Base-by-base conservation (phyloP, 1,140 invertebrate genomes). In the Anthonomus grandis region DNA sequence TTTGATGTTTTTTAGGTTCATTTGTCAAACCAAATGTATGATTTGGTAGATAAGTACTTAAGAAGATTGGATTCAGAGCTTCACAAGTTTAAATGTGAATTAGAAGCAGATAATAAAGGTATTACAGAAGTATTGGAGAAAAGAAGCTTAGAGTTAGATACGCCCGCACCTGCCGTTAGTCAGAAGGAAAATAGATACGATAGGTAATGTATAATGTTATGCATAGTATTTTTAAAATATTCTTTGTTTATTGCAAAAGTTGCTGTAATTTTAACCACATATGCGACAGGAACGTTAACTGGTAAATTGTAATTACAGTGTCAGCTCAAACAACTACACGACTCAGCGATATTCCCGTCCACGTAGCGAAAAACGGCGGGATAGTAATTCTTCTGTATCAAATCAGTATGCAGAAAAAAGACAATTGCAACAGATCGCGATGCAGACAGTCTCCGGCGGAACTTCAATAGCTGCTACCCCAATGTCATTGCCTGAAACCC, bases 71-170 rank as follows among this genome's bases (percentile, higher is more conserved):
- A 98, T 71, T 91, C 91, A 70, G 96, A 98, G 73, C 73, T 97
- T 24, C 86, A 93, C 64, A 98, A 98, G 75, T 98, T 98, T 74
- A 98, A 98, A 79, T 93, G 96, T 82, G 96, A 99, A 77, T 71
- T 99, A 36, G 96, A 99, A 78, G 95, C 95, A 19, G 95, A 98
- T 74, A 94, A 98, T 79, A 91, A 95, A 64, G 96, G 96, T 13
- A 97, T 98, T 38, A 98, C 96, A 9, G 95, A 97, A 78, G 81
- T 95, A 24, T 73, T 98, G 56, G 95, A 98, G 75, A 97, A 96
- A 76, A 76, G 87, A n/a, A 91, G 89, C 0, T 74, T 92, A 13
- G 90, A 92, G 62, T 73, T 91, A 24, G 89, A 92, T 71, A 80
- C 82, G 47, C 84, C 78, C 72, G 77, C 73, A 66, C 76, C 67